Percentiles rank a stretch among this genome's conserved stretches.
phyloP scores from a whole-genome alignment of 2,888 invertebrate species.

The Bimastos eiseni region DNA sequence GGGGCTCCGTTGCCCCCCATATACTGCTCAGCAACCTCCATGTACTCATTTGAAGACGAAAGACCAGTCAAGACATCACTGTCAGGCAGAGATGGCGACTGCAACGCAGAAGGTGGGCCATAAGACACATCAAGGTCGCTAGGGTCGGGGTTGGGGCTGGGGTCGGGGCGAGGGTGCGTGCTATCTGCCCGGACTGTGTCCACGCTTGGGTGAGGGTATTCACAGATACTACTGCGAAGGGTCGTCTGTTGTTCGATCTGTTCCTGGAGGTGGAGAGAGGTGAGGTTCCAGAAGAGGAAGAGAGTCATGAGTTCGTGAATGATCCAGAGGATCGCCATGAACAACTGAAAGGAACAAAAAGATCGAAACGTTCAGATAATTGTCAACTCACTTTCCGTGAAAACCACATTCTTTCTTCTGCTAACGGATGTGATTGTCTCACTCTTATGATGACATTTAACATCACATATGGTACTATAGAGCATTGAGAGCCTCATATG shows the following conservation, averaged over 20 bases:
- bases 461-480: no score
- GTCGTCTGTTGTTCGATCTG: slow-evolving; percentile 4
- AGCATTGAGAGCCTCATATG: no score
- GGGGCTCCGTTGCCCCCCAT: slow-evolving; percentile 31
- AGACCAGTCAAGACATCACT: not conserved
- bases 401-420: not conserved
- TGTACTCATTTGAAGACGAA: slow-evolving; percentile 40
- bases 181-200: not conserved
- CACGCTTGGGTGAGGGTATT: not conserved
- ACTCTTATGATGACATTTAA: no score
- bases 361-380: not conserved
- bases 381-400: not conserved
- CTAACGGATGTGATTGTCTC: not conserved
- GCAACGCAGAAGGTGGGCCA: not conserved
- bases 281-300: slow-evolving; percentile 50
- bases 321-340: slow-evolving; percentile 62
- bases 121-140: not conserved
- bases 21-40: slow-evolving; percentile 42
- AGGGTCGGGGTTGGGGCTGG: not conserved
- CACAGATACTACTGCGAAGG: slow-evolving; percentile 1
- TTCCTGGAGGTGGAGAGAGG: slow-evolving; percentile 32
- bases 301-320: slow-evolving; percentile 48
- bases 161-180: not conserved
- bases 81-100: not conserved
- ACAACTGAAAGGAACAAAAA: slow-evolving; percentile 48